Conservation (phyloP, 37 sponge, comb jelly and placozoan genomes). For the Cladorhizidae sp. region DNA sequence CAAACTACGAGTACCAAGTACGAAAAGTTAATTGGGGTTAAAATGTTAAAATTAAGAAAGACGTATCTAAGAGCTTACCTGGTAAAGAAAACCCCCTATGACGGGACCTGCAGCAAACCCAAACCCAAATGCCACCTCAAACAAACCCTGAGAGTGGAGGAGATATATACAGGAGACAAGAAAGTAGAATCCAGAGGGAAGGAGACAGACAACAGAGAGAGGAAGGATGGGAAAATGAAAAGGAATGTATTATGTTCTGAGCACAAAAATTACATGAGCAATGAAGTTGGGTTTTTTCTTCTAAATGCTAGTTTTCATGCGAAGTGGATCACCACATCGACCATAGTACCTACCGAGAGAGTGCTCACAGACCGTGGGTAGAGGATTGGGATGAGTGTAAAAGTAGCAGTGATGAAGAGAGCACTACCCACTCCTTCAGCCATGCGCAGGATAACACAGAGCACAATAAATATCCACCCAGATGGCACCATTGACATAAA, state of each 20-base stretch:
- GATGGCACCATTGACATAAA: constrained; percentile 5
- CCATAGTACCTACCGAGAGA: neutral
- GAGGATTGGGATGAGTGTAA: constrained; percentile 27
- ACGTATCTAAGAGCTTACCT: constrained; percentile 14
- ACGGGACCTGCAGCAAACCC: constrained; percentile 53
- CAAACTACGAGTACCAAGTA: too few relatives aligned
- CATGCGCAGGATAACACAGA: constrained; percentile 42
- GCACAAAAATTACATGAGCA: too few relatives aligned
- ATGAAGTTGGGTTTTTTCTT: too few relatives aligned
- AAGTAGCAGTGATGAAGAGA: constrained; percentile 32
- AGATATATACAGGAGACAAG: neutral
- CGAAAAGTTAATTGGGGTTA: too few relatives aligned
- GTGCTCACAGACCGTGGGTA: constrained; percentile 17
- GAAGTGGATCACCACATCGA: too few relatives aligned
- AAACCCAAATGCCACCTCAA: constrained; percentile 42
- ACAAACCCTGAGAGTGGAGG: constrained; percentile 23
- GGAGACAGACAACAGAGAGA: neutral
- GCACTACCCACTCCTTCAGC: constrained; percentile 49
- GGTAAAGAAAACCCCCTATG: constrained; percentile 48
- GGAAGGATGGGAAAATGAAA: too few relatives aligned
- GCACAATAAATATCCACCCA: constrained; percentile 15
- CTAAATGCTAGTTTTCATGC: too few relatives aligned
- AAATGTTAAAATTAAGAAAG: too few relatives aligned
- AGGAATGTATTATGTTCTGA: too few relatives aligned
- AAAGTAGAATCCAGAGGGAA: neutral